Percentiles rank a stretch among this genome's conserved stretches.
These are phyloP conservation scores for Lepeophtheirus salmonis DNA, from an alignment of 1,140 invertebrate species.

Conservation along the genomic window DNA sequence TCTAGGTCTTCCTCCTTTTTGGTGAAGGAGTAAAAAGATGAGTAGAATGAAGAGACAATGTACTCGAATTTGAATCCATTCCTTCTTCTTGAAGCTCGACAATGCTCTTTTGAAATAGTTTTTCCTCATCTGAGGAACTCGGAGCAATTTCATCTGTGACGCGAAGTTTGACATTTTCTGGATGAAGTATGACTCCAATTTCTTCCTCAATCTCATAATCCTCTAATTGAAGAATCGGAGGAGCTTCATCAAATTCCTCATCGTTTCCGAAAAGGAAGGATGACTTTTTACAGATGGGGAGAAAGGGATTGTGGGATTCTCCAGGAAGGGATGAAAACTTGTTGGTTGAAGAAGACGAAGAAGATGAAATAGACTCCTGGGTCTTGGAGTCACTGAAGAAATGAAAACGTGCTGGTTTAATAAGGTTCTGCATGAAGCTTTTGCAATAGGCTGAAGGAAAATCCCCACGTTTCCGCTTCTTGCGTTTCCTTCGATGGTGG, in stretches of 20 bases:
- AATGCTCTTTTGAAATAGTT: background rate
- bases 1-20: background rate
- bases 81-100: background rate
- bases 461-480: background rate
- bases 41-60: too few relatives aligned
- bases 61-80: background rate
- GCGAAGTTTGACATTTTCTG: background rate
- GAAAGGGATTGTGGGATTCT: background rate
- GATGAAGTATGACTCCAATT: background rate
- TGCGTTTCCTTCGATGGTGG: background rate
- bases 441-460: background rate
- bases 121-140: background rate
- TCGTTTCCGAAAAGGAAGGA: background rate
- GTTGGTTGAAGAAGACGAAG: too few relatives aligned
- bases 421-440: background rate
- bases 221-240: background rate
- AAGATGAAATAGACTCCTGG: background rate
- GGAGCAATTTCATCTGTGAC: background rate
- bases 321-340: background rate
- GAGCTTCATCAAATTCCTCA: too few relatives aligned
- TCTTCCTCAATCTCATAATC: background rate
- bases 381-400: background rate
- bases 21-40: too few relatives aligned
- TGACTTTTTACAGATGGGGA: background rate
- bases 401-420: background rate